These are phyloP conservation scores for Zoanthus sociatus DNA, from an alignment of 92 coral and sea anemone species.

Conservation along the genomic window DNA sequence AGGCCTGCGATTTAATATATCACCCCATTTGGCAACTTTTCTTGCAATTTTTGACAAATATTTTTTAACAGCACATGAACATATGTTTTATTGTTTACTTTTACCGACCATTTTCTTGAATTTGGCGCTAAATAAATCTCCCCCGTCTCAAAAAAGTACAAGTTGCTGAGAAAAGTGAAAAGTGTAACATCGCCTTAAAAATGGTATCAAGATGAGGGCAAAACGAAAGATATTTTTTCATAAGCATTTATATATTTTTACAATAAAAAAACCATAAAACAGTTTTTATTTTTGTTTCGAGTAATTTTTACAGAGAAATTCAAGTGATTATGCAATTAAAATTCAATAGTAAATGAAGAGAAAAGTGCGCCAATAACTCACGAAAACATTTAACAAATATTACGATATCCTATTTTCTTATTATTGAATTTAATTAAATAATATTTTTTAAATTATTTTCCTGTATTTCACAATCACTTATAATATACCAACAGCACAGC, in stretches of 20 bases:
- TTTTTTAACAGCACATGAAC: too few species aligned
- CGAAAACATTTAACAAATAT: not conserved
- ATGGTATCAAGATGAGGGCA: not conserved
- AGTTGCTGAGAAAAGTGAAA: not conserved
- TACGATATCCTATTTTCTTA: not conserved
- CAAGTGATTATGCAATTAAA: not conserved
- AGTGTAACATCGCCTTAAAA: not conserved
- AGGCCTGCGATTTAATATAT: not conserved
- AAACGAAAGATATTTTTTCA: not conserved
- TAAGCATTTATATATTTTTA: not conserved
- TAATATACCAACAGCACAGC: conserved; percentile 7
- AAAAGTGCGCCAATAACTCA: not conserved
- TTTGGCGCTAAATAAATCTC: too few species aligned
- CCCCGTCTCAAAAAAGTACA: too few species aligned
- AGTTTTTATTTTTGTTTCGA: not conserved
- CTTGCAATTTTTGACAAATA: not conserved
- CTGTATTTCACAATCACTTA: not conserved
- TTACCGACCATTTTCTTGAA: too few species aligned
- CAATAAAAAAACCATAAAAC: not conserved
- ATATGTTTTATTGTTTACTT: too few species aligned
- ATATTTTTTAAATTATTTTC: not conserved
- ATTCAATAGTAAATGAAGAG: conserved; percentile 4
- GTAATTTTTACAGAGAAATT: not conserved
- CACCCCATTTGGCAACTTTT: not conserved
- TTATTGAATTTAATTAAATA: not conserved